Conservation (phyloP, 2,113 vertebrate species). For the Bujurquina vittata region DNA sequence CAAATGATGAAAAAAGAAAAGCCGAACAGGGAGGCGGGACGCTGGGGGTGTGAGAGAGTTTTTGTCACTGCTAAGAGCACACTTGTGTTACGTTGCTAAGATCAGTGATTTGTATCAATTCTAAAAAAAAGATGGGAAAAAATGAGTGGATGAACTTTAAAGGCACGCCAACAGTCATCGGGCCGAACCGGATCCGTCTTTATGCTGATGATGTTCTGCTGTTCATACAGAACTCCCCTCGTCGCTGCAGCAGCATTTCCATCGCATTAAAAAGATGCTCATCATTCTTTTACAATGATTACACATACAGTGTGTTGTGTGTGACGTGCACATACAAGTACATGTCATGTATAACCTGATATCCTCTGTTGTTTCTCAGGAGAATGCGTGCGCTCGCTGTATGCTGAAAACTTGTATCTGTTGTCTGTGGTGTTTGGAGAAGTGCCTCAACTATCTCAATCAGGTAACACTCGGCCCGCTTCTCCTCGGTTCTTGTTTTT, state of each 20-base stretch:
- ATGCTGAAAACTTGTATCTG: constrained; percentile 97
- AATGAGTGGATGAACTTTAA: background rate
- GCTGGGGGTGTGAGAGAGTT: no score
- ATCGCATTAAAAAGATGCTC: background rate
- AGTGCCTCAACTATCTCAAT: constrained; percentile 99
- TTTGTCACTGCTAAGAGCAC: background rate
- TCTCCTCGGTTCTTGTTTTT: background rate
- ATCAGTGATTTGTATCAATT: background rate
- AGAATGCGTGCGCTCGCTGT: constrained; percentile 94
- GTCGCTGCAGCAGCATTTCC: background rate
- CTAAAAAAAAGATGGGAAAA: background rate
- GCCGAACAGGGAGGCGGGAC: no score
- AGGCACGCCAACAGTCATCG: background rate
- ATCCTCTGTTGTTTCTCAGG: constrained; percentile 73
- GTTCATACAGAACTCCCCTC: background rate
- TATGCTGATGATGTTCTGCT: background rate
- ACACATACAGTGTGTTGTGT: background rate
- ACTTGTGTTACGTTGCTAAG: background rate
- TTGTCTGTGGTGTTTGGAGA: constrained; percentile 99
- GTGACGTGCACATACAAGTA: background rate
- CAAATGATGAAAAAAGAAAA: no score
- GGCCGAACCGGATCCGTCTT: background rate
- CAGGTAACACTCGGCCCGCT: constrained; percentile 80
- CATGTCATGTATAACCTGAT: background rate
- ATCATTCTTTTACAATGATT: background rate